Evolutionary conservation across 2,113 vertebrate genomes (phyloP).

Genomic region (Potamarius usumacintae): DNA sequence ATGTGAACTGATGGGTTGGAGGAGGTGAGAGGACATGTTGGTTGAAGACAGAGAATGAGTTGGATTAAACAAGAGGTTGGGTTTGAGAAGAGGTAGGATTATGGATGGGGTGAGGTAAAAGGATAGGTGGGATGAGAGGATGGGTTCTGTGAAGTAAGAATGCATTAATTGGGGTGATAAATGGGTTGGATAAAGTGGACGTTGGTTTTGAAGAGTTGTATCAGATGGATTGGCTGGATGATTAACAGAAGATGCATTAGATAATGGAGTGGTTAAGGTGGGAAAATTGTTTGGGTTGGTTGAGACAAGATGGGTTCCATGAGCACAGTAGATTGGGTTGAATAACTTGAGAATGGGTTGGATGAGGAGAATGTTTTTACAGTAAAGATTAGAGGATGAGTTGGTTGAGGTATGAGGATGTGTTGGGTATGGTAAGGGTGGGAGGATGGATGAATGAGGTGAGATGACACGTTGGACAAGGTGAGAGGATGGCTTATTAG

Average conservation of each 20-base stretch:
- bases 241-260: neutral
- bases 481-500: neutral
- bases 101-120: neutral
- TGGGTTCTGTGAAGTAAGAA: neutral
- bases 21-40: neutral
- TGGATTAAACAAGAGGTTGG: neutral
- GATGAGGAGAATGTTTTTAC: neutral
- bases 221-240: neutral
- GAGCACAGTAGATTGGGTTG: neutral
- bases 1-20: neutral
- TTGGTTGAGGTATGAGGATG: neutral
- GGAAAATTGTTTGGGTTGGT: neutral
- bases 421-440: neutral
- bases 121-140: neutral
- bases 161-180: neutral
- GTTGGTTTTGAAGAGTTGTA: neutral
- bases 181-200: neutral
- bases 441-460: neutral
- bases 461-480: neutral
- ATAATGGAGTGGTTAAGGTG: neutral
- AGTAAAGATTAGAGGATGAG: neutral
- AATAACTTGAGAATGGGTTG: neutral
- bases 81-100: neutral
- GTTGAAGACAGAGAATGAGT: neutral
- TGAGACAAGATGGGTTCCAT: neutral